Base-by-base conservation (phyloP, 2,113 vertebrate species). In the Hemichromis elongatus region DNA sequence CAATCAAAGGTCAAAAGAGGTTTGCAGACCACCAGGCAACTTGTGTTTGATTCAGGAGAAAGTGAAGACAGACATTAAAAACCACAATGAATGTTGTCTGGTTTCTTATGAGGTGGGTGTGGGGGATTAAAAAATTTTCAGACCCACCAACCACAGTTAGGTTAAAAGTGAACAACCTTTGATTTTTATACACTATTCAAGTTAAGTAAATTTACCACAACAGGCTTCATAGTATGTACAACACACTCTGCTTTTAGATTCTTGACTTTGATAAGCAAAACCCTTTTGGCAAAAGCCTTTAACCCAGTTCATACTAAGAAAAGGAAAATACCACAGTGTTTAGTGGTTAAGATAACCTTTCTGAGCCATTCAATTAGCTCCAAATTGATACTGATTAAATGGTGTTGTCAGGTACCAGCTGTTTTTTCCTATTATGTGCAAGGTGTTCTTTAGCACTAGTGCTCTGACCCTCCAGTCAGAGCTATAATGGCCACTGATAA, bases 251-350 rank as follows among this genome's bases (percentile, higher is more conserved):
- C 0, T 40, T 40, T 40, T 1, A 40, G n/a, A 28, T 2, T 3
- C 0, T 45, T 70, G 24, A 42, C 28, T 47, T 70, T 70, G 66
- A 47, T 47, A 26, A 26, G 63, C n/a, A 45, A 45, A 70, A 68
- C 1, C 0, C 26, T 26, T 14, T 11, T 21, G 9, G n/a, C 9
- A 54, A 54, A 54, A 54, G 28, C 0, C 56, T 63, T 7, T 2
- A 68, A 42, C 61, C 37, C 13, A 1, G 42, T 45, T 70, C 21
- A 70, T 26, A 2, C 2, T 26, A 8, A 70, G 63, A 6, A 45
- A 70, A 70, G 13, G 37, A 70, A 70, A 68, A 24, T 42, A 8
- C 28, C 16, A 1, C 57, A 35, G 19, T 4, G 30, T 35, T 11
- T 10, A 63, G n/a, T 12, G 30, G 59, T 2, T 63, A 7, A 63